These are phyloP conservation scores for Epizoanthus stellaris DNA, from an alignment of 92 coral and sea anemone genomes.

Conservation along the genomic window DNA sequence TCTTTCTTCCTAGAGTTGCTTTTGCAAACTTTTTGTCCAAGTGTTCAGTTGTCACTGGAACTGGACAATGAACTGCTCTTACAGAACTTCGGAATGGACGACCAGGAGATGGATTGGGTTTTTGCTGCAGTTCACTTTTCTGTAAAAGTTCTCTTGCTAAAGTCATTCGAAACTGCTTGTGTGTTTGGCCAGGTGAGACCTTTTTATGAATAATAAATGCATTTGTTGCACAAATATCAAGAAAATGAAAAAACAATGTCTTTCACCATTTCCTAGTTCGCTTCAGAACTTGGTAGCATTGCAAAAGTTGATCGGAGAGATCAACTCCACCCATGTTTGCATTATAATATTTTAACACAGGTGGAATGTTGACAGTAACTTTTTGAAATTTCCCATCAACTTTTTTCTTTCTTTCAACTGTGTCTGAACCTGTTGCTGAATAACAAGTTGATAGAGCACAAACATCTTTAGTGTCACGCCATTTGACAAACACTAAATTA, in stretches of 20 bases:
- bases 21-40: conserved; percentile 3
- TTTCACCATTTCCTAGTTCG: conserved; percentile 57
- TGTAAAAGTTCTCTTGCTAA: conserved; percentile 43
- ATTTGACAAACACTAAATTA: conserved; percentile 28
- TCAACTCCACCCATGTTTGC: conserved; percentile 53
- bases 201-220: conserved; percentile 22
- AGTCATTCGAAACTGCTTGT: conserved; percentile 29
- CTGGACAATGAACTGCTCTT: conserved; percentile 39
- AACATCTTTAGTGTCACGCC: conserved; percentile 57
- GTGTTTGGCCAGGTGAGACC: conserved; percentile 17
- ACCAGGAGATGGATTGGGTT: conserved; percentile 52
- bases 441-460: conserved; percentile 42
- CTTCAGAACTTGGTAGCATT: conserved; percentile 30
- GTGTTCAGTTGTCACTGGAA: conserved; percentile 11
- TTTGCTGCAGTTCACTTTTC: conserved; percentile 43
- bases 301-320: conserved; percentile 53
- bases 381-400: conserved; percentile 38
- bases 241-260: conserved; percentile 52
- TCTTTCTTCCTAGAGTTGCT: conserved; percentile 18
- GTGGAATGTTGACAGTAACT: conserved; percentile 40
- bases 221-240: conserved; percentile 39
- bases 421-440: conserved; percentile 41
- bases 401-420: conserved; percentile 34
- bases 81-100: conserved; percentile 44
- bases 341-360: conserved; percentile 46